These are phyloP conservation scores for Battus philenor DNA, from an alignment of 1,140 invertebrate species.

Conservation along the genomic window DNA sequence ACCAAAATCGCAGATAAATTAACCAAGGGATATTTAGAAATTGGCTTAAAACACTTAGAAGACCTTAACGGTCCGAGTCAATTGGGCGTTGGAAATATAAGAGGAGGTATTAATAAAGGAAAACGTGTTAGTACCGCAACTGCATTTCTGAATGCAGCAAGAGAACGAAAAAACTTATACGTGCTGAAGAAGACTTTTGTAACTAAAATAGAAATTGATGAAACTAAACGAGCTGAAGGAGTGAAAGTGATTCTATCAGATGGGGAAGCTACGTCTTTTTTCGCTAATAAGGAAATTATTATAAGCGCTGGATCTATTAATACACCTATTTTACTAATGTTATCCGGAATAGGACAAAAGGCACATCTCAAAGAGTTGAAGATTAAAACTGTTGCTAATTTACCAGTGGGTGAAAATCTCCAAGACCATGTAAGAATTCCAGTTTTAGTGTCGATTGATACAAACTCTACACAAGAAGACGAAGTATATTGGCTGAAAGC, in stretches of 20 bases:
- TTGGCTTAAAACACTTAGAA: conserved; percentile 52
- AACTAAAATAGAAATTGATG: conserved; percentile 38
- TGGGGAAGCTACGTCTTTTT: conserved; percentile 67
- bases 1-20: conserved; percentile 45
- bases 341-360: conserved; percentile 58
- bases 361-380: conserved; percentile 77
- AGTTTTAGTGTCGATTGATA: conserved; percentile 78
- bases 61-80: conserved; percentile 70
- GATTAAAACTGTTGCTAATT: conserved; percentile 79
- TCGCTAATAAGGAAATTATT: conserved; percentile 82
- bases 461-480: conserved; percentile 54
- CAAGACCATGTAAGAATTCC: conserved; percentile 85
- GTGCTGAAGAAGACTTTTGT: conserved; percentile 73
- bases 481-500: conserved; percentile 52
- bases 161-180: conserved; percentile 80
- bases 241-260: conserved; percentile 48
- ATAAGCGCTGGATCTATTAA: conserved; percentile 83
- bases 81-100: conserved; percentile 68
- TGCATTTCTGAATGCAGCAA: conserved; percentile 78
- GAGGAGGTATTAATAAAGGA: conserved; percentile 73
- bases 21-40: conserved; percentile 58
- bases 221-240: conserved; percentile 28
- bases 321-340: conserved; percentile 78
- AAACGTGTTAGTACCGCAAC: conserved; percentile 79
- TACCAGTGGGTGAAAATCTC: conserved; percentile 84